Evolutionary conservation across 2,113 vertebrate species (phyloP).

Genomic region (Dermatemys mawii): DNA sequence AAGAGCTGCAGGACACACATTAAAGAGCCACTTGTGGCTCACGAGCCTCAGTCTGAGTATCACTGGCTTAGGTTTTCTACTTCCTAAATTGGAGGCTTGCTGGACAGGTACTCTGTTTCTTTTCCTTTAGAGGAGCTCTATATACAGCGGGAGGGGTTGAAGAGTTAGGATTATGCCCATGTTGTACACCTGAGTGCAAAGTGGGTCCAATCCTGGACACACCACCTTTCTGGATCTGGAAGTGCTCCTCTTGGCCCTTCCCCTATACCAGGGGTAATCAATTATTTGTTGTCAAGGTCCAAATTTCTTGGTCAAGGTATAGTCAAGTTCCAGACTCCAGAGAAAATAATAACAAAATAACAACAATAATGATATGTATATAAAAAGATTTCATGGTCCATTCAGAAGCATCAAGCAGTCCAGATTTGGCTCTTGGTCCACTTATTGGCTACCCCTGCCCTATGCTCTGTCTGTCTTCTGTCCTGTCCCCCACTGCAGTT

Average conservation of each 20-base stretch:
- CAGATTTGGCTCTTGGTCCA: no score
- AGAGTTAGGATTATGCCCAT: neutral
- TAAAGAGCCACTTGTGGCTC: no score
- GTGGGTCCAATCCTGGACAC: neutral
- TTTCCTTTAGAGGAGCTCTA: neutral
- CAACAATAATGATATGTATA: no score
- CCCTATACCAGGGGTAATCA: neutral
- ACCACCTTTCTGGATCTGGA: neutral
- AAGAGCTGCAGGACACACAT: no score
- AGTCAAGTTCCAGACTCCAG: no score
- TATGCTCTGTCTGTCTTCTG: constrained; percentile 25
- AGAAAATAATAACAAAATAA: no score
- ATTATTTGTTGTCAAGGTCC: no score
- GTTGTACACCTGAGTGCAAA: neutral
- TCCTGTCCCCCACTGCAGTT: neutral
- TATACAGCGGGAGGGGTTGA: neutral
- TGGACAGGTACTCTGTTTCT: neutral
- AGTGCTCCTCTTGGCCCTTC: constrained; percentile 59
- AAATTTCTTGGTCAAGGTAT: no score
- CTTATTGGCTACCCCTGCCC: no score
- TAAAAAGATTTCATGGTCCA: no score
- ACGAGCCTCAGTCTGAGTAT: no score
- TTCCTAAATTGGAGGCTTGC: neutral
- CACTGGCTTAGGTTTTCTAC: neutral
- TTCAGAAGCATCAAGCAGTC: no score